A percentile compares a stretch with the other conserved stretches of the same genome.
phyloP scores from a whole-genome alignment of 2,113 vertebrate species.

The Paralichthys olivaceus region DNA sequence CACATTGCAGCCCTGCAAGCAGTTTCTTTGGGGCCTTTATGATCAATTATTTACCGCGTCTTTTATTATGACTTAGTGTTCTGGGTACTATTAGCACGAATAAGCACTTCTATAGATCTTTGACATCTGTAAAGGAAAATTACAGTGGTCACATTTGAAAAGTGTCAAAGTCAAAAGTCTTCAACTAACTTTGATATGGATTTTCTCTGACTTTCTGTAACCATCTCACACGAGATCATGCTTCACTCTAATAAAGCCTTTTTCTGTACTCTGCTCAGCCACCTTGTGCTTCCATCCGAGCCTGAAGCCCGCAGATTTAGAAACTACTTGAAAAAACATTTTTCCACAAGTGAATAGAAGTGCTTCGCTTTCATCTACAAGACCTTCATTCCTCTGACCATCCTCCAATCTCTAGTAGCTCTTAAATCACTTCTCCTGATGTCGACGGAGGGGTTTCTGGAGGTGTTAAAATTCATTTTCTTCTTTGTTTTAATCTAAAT shows the following conservation, averaged over 20 bases:
- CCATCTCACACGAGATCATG: neutral
- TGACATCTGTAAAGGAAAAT: slow-evolving; percentile 27
- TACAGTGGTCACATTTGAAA: neutral
- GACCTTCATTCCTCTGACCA: neutral
- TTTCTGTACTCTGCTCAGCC: neutral
- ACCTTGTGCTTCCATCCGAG: neutral
- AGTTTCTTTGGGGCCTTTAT: slow-evolving; percentile 38
- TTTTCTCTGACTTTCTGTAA: neutral
- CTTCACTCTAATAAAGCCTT: neutral
- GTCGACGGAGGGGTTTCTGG: neutral
- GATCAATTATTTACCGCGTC: slow-evolving; percentile 62
- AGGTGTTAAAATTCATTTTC: neutral
- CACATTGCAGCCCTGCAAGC: slow-evolving; percentile 19
- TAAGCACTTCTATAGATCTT: slow-evolving; percentile 8
- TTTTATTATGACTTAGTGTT: slow-evolving; percentile 56
- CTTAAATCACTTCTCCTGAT: slow-evolving; percentile 5
- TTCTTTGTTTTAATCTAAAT: slow-evolving; percentile 13
- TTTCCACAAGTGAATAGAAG: neutral
- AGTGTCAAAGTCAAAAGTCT: slow-evolving; percentile 5
- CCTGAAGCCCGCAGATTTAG: neutral
- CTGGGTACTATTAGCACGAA: slow-evolving; percentile 15
- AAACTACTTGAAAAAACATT: slow-evolving; percentile 17
- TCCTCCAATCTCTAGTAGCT: slow-evolving; percentile 12
- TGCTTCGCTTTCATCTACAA: neutral
- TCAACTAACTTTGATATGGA: neutral